Base-by-base conservation (phyloP, 1,140 invertebrate species). In the Zaprionus tsacasi region DNA sequence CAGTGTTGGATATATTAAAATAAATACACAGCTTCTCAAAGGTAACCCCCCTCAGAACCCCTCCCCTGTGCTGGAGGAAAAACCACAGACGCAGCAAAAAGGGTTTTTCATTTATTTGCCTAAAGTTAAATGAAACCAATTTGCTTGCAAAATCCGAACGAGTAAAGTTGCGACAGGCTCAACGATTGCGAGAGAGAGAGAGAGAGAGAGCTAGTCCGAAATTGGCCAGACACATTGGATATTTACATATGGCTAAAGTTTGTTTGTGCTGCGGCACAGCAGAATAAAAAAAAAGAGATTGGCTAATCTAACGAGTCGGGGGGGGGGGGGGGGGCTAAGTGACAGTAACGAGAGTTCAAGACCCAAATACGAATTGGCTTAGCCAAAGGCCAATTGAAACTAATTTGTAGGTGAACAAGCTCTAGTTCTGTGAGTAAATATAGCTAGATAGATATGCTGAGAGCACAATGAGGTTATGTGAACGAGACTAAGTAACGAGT, bases 1-100 rank as follows among this genome's bases (percentile, higher is more conserved):
- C 79, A 82, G 66, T 79, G 61, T 82, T 79, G 60, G 73, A 66
- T 72, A 66, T 72, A 81, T 72, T 56, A 78, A 76, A 81, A 81
- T 65, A 65, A 78, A 81, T 75, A 60, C 61, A 66, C 61, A 66
- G 43, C 55, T 50, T 57, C 66, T 70, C 65, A 74, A 79, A 77
- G 75, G 66, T 72, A 59, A 45, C 56, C 40, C 38, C 52, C 7
- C 6, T 10, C 13, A 3, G 1, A 11, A 11, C 7, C 40, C 15
- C 40, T 3, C 6, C n/a, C n/a, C 13, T n/a, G 7, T 7, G 7
- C 40, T 15, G 59, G 40, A 57, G 54, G 40, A 60, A 30, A 25
- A 64, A 36, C 33, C 12, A 52, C 60, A 65, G 33, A 35, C 30
- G 17, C 15, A 57, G 21, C 55, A 57, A 35, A 52, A 52, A 43